These are phyloP conservation scores for Lissonota sp. DNA, from an alignment of 2,888 invertebrate species.

Conservation along the genomic window DNA sequence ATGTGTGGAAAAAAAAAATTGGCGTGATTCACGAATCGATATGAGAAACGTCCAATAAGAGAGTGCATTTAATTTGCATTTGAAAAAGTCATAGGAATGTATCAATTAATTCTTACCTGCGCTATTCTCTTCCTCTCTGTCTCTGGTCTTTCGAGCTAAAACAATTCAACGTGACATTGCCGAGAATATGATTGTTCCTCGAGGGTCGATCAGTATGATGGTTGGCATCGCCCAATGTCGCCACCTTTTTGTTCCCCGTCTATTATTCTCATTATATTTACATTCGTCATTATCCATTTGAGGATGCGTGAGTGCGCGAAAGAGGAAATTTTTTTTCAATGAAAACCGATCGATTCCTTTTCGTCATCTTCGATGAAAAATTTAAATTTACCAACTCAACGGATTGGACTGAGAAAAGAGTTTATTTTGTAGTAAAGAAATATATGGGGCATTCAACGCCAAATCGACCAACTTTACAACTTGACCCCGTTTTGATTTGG, in stretches of 20 bases:
- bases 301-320: neutral
- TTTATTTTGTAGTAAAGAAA: too few relatives aligned
- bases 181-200: constrained; percentile 23
- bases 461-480: too few relatives aligned
- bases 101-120: constrained; percentile 8
- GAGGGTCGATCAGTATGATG: constrained; percentile 6
- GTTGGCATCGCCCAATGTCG: constrained; percentile 37
- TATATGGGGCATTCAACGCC: too few relatives aligned
- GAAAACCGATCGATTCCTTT: neutral
- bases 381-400: too few relatives aligned
- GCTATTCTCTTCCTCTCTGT: neutral
- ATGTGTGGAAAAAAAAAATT: neutral
- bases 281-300: neutral
- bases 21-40: constrained; percentile 31
- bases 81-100: constrained; percentile 11
- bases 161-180: neutral
- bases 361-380: too few relatives aligned
- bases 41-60: neutral
- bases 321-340: constrained; percentile 28
- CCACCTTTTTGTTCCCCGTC: neutral
- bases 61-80: constrained; percentile 30
- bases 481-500: too few relatives aligned
- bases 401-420: too few relatives aligned
- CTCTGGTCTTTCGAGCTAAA: neutral
- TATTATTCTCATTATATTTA: constrained; percentile 5